Percentiles rank a stretch among this genome's conserved stretches.
Evolutionary conservation across 2,888 invertebrate species (phyloP).

Genomic region (Drosophila mulleri): DNA sequence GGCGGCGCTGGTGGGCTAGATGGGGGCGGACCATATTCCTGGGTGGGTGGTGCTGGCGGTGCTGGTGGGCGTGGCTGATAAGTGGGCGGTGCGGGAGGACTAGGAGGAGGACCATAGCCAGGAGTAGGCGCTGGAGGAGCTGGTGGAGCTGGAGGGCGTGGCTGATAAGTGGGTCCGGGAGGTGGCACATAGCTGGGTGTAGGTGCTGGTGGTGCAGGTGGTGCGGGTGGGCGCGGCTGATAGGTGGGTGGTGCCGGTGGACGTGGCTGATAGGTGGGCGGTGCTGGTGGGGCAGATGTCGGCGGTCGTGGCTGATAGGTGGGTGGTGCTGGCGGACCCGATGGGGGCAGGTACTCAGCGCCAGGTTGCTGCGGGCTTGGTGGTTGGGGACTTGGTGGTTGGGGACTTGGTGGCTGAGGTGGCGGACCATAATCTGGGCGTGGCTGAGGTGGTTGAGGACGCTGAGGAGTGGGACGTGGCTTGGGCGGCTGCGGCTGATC

Average conservation of each 20-base stretch:
- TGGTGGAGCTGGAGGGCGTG: constrained; percentile 40
- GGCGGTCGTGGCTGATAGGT: constrained; percentile 53
- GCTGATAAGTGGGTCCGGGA: constrained; percentile 32
- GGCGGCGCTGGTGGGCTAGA: constrained; percentile 36
- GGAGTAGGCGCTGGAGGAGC: constrained; percentile 36
- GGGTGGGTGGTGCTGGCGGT: constrained; percentile 19
- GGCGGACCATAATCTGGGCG: constrained; percentile 59
- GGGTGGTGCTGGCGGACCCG: constrained; percentile 35
- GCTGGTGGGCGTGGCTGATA: constrained; percentile 55
- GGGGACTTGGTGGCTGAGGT: constrained; percentile 36
- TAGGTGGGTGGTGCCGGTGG: constrained; percentile 46
- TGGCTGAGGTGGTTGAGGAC: constrained; percentile 46
- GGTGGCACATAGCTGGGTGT: constrained; percentile 33
- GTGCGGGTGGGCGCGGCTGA: constrained; percentile 46
- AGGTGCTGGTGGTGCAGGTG: constrained; percentile 33
- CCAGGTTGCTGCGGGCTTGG: constrained; percentile 37
- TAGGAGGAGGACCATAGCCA: constrained; percentile 52
- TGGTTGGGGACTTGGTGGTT: constrained; percentile 49
- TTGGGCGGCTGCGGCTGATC: constrained; percentile 48
- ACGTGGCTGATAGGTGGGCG: constrained; percentile 43
- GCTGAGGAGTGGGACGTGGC: constrained; percentile 55
- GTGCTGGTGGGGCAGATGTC: constrained; percentile 43
- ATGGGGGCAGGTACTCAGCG: constrained; percentile 56
- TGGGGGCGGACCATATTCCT: constrained; percentile 38
- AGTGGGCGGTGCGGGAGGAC: constrained; percentile 48